Evolutionary conservation across 1,140 invertebrate genomes (phyloP), one percentile per base, ranked within the genome.

Genomic region (Asbolus verrucosus): DNA sequence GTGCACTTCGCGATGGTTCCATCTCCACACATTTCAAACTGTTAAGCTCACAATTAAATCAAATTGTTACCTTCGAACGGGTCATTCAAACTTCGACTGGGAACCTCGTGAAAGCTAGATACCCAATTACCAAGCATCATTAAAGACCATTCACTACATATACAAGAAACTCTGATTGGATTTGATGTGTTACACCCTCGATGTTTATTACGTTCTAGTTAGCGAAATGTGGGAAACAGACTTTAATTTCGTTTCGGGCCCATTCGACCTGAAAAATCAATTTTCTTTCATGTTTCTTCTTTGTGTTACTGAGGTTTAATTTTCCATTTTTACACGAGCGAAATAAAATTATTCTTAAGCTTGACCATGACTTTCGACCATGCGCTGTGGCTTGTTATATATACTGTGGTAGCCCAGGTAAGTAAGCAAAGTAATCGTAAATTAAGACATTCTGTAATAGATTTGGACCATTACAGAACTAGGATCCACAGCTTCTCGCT

Each of bases 111-210:
- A 54, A 54, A 54, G 46, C 46, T 54, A 30, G 46, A 54, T 27
- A 19, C 46, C 46, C 46, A 54, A 54, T 54, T 54, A 54, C 46
- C 8, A n/a, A 4, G 46, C 4, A 19, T 54, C 46, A 54, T 54
- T 54, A 54, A 54, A 54, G 46, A 27, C 46, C 46, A 54, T 54
- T 54, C 46, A 54, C 19, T 21, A 54, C 46, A 27, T 54, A 54
- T 14, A 54, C 46, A 54, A 54, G 46, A 54, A 54, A 54, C 19
- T 21, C 46, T 54, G 46, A 54, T 54, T 54, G 46, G 46, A 54
- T 54, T 54, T 54, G 46, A 54, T 54, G 46, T 54, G 46, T 54
- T 27, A 54, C 46, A 54, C 46, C 41, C 41, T 54, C 19, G 46
- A 54, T 27, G 46, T 54, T 54, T 54, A n/a, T n/a, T n/a, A n/a